Conservation (phyloP, 2,797 vertebrate genomes). For the Helicolenus hilgendorfi region DNA sequence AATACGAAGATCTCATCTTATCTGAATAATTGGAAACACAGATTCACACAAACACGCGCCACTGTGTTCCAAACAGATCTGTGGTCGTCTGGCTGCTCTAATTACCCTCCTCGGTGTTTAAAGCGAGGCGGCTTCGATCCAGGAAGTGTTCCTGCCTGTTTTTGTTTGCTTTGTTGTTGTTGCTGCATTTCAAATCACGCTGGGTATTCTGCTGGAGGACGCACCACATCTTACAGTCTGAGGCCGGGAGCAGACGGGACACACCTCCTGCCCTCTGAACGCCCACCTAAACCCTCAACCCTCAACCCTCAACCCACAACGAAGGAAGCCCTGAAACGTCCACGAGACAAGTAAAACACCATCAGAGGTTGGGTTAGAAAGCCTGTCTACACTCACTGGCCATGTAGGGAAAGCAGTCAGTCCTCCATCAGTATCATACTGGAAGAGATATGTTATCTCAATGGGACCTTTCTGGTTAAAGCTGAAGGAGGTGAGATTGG, state of each 20-base stretch:
- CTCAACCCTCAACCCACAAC: constrained; percentile 15
- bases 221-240: constrained; percentile 74
- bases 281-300: constrained; percentile 15
- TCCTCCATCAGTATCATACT: too few relatives aligned
- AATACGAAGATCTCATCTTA: constrained; percentile 1
- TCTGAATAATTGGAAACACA: constrained; percentile 47
- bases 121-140: constrained; percentile 4
- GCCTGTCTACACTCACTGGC: too few relatives aligned
- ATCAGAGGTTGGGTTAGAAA: neutral
- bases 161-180: constrained; percentile 52
- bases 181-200: neutral
- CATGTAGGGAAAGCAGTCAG: too few relatives aligned
- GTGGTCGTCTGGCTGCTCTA: constrained; percentile 63
- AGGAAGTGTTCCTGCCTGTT: constrained; percentile 52
- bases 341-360: neutral
- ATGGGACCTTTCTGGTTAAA: too few relatives aligned
- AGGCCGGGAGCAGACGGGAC: constrained; percentile 49
- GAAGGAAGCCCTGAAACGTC: neutral
- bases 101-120: constrained; percentile 22
- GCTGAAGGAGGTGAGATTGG: too few relatives aligned
- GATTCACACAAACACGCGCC: constrained; percentile 20
- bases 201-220: constrained; percentile 25
- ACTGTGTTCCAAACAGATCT: constrained; percentile 18
- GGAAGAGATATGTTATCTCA: too few relatives aligned
- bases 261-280: constrained; percentile 43